Evolutionary conservation across 2,888 invertebrate species (phyloP), one percentile per base, ranked within the genome.

Genomic region (Meiosimyza decipiens): DNA sequence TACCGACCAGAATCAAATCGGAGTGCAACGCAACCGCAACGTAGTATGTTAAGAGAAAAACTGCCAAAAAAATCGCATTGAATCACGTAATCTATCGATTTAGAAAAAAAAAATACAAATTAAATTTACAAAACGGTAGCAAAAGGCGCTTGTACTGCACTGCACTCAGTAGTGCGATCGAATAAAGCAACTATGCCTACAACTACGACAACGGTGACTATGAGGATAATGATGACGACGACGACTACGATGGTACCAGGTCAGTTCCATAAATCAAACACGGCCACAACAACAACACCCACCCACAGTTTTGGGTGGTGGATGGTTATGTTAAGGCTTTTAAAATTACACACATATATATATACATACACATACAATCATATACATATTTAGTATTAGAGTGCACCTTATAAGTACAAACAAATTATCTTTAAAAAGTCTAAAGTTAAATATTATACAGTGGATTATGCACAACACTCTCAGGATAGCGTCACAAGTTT

Each of bases 41-140:
- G 6, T 40, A 9, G 1, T 6, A 40, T 9, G 40, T 40, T 40
- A 40, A 40, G 40, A 40, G 22, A 40, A 55, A 51, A 62, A 28
- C 60, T 40, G 33, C 52, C 62, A 18, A 70, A 57, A 28, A 70
- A 63, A 54, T 70, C 63, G 47, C 70, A 63, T 52, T 22, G 70
- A 70, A 70, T 70, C 70, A 70, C 70, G 70, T 70, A 70, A 70
- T 62, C 50, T 57, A 69, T 69, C 69, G 69, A 69, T 69, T 60
- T 22, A 50, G 12, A 12, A 13, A 60, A 40, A 40, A 67, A 28
- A 22, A 1, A 22, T n/a, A 22, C 22, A 2, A 22, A 40, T 40
- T 40, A 7, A 40, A 40, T 40, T 33, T 28, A 15, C 55, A 66
- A 69, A 68, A 68, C 49, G 28, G 40, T 16, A 52, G 18, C 52